These are phyloP conservation scores for Himalopsyche japonica DNA, from an alignment of 2,888 invertebrate species.

Conservation along the genomic window DNA sequence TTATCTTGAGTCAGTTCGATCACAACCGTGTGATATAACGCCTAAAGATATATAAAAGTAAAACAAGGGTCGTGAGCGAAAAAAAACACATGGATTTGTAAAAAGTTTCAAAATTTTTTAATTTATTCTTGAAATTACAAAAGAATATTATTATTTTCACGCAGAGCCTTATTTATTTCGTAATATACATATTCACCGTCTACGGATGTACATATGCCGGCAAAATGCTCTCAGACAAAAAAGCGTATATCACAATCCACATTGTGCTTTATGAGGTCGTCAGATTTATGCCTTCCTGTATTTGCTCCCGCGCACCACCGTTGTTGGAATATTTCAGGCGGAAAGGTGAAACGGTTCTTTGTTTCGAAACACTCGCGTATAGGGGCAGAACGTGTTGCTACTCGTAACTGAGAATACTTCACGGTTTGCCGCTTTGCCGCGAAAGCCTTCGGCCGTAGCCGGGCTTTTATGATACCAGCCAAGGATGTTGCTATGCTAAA, in stretches of 20 bases:
- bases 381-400: slow-evolving; percentile 3
- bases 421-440: background rate
- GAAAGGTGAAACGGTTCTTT: slow-evolving; percentile 24
- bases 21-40: too few relatives aligned
- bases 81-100: too few relatives aligned
- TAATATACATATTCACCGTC: too few relatives aligned
- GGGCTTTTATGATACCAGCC: background rate
- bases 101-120: too few relatives aligned
- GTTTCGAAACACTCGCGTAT: background rate
- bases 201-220: background rate
- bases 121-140: too few relatives aligned
- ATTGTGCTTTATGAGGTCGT: background rate
- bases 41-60: too few relatives aligned
- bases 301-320: background rate
- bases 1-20: too few relatives aligned
- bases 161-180: too few relatives aligned
- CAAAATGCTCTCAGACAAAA: background rate
- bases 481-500: too few relatives aligned
- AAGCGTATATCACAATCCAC: background rate
- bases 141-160: too few relatives aligned
- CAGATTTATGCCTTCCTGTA: background rate
- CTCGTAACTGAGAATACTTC: background rate
- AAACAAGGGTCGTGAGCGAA: too few relatives aligned
- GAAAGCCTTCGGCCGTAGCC: background rate
- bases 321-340: slow-evolving; percentile 6